A percentile compares a stretch with the other conserved stretches of the same genome.
These are phyloP conservation scores for Odontamblyopus rebecca DNA, from an alignment of 2,797 vertebrate species.

Conservation along the genomic window DNA sequence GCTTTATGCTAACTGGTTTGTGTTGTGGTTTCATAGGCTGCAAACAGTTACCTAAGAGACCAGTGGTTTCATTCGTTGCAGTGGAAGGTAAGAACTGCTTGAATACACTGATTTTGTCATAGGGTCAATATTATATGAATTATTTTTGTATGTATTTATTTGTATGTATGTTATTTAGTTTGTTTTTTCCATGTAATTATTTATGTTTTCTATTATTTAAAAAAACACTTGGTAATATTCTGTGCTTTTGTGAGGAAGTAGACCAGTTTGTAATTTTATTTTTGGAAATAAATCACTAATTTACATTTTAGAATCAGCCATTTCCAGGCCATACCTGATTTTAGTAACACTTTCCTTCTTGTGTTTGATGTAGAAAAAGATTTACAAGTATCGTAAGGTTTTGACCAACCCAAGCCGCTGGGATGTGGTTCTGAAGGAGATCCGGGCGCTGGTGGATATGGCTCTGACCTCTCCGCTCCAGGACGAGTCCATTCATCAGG, in stretches of 20 bases:
- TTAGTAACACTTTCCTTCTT: neutral
- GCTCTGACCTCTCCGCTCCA: slow-evolving; percentile 93
- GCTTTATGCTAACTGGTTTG: neutral
- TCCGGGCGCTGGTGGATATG: slow-evolving; percentile 96
- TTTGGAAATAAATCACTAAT: neutral
- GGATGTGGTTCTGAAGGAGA: slow-evolving; percentile 98
- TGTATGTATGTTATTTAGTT: no score
- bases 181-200: neutral
- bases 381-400: slow-evolving; percentile 98
- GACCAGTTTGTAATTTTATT: neutral
- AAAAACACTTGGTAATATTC: no score
- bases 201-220: neutral
- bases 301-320: neutral
- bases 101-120: neutral
- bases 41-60: slow-evolving; percentile 98
- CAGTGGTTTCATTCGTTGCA: slow-evolving; percentile 99
- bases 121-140: no score
- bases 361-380: slow-evolving; percentile 88
- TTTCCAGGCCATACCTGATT: neutral
- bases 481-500: slow-evolving; percentile 98
- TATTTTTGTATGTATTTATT: neutral
- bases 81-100: slow-evolving; percentile 89
- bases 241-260: neutral
- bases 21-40: slow-evolving; percentile 80
- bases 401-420: slow-evolving; percentile 96